These are phyloP conservation scores for Metallyticus violacea DNA, from an alignment of 2,888 invertebrate genomes.

Conservation along the genomic window DNA sequence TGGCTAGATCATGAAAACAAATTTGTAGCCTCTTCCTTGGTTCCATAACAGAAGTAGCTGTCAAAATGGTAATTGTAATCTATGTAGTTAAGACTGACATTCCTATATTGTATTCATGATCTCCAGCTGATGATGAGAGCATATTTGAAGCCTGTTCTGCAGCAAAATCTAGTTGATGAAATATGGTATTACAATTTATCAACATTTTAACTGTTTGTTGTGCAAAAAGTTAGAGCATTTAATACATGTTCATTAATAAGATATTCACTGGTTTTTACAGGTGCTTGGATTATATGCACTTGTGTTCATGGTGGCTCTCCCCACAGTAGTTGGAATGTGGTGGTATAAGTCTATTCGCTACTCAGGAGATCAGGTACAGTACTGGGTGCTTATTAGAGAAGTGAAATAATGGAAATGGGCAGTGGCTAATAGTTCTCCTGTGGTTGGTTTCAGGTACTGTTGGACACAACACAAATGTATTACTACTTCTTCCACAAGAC, in stretches of 20 bases:
- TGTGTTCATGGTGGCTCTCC: slow-evolving; percentile 96
- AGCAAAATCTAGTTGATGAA: too few relatives aligned
- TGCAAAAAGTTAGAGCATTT: background rate
- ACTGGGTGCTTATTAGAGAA: background rate
- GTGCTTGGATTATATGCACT: slow-evolving; percentile 89
- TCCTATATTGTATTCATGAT: too few relatives aligned
- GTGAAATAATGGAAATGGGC: background rate
- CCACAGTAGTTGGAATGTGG: slow-evolving; percentile 92
- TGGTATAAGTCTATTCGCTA: slow-evolving; percentile 98
- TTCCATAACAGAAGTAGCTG: too few relatives aligned
- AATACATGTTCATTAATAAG: too few relatives aligned
- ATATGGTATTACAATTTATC: too few relatives aligned
- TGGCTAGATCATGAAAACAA: too few relatives aligned
- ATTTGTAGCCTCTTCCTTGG: too few relatives aligned
- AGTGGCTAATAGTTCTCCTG: background rate
- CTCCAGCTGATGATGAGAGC: too few relatives aligned
- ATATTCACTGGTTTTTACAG: slow-evolving; percentile 38
- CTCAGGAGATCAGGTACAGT: slow-evolving; percentile 82
- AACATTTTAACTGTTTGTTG: too few relatives aligned
- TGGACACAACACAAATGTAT: slow-evolving; percentile 96
- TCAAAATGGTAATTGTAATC: too few relatives aligned
- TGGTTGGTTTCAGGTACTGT: slow-evolving; percentile 60
- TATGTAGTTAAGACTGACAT: too few relatives aligned
- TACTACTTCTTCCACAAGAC: slow-evolving; percentile 95
- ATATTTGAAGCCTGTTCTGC: too few relatives aligned